Conservation (phyloP, 2,113 vertebrate species). For the Austrofundulus limnaeus region DNA sequence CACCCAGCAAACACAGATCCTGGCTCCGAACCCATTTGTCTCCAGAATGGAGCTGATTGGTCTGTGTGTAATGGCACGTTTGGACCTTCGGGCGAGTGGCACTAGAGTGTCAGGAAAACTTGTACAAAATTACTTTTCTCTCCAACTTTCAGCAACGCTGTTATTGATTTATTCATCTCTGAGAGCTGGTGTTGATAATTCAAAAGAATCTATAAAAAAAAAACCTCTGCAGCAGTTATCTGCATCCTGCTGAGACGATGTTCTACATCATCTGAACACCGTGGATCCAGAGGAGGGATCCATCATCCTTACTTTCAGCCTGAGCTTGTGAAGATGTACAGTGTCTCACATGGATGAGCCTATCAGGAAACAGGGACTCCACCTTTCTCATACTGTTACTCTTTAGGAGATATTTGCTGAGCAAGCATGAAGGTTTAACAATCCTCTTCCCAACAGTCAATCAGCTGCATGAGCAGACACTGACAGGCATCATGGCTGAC, state of each 20-base stretch:
- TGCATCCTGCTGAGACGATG: slow-evolving; percentile 1
- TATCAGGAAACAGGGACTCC: slow-evolving; percentile 20
- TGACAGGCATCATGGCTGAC: slow-evolving; percentile 17
- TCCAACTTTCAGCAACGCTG: neutral
- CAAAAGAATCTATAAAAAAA: too few species aligned
- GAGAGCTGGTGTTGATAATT: too few species aligned
- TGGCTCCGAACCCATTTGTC: neutral
- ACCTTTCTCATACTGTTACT: slow-evolving; percentile 38
- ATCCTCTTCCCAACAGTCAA: slow-evolving; percentile 11
- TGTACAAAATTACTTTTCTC: neutral
- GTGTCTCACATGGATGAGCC: slow-evolving; percentile 3
- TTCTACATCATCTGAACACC: slow-evolving; percentile 19
- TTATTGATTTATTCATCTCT: neutral
- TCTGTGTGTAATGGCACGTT: neutral
- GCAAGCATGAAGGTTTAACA: slow-evolving; percentile 11
- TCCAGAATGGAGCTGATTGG: neutral
- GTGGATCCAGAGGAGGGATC: slow-evolving; percentile 5
- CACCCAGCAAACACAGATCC: neutral
- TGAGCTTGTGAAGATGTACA: slow-evolving; percentile 12
- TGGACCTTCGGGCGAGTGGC: neutral
- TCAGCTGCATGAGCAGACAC: slow-evolving; percentile 26
- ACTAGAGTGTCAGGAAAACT: neutral
- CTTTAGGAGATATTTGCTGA: slow-evolving; percentile 47
- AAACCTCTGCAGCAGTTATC: too few species aligned
- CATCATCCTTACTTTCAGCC: slow-evolving; percentile 6